Percentiles rank a stretch among this genome's conserved stretches.
Conservation (phyloP, 2,888 invertebrate genomes). For the Lepidochrysops patricia region DNA sequence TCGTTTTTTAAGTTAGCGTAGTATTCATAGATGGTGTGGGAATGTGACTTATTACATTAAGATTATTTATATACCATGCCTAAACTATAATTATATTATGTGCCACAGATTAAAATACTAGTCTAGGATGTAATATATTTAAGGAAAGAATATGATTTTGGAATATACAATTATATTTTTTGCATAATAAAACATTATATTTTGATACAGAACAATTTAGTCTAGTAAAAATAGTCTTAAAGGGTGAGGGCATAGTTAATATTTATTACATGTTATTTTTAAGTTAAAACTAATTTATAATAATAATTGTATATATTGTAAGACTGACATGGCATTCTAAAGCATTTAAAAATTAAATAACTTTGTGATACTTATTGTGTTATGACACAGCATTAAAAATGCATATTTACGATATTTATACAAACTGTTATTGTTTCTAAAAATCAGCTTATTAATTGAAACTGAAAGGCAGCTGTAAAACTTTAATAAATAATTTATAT, state of each 20-base stretch:
- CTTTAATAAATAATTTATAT: not conserved
- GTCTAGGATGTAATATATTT: constrained; percentile 3
- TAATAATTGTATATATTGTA: not conserved
- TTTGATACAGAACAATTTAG: not conserved
- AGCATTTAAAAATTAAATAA: constrained; percentile 12
- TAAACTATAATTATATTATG: not conserved
- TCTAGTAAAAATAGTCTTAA: not conserved
- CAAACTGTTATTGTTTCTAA: not conserved
- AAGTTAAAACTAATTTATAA: not conserved
- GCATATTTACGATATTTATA: constrained; percentile 11
- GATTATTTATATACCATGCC: not conserved
- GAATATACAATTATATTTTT: not conserved
- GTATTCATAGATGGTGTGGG: too few relatives aligned
- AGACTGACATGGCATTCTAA: constrained; percentile 13
- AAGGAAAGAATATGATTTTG: not conserved
- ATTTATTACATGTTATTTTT: not conserved
- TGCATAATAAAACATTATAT: not conserved
- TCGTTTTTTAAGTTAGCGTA: too few relatives aligned
- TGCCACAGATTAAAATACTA: constrained; percentile 6
- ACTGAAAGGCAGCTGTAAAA: constrained; percentile 3
- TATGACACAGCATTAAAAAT: constrained; percentile 14
- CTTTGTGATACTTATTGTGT: constrained; percentile 13
- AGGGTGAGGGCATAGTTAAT: not conserved
- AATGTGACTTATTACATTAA: not conserved
- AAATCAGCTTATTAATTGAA: not conserved